Evolutionary conservation across 2,888 invertebrate genomes (phyloP).

Genomic region (Agrochola litura): DNA sequence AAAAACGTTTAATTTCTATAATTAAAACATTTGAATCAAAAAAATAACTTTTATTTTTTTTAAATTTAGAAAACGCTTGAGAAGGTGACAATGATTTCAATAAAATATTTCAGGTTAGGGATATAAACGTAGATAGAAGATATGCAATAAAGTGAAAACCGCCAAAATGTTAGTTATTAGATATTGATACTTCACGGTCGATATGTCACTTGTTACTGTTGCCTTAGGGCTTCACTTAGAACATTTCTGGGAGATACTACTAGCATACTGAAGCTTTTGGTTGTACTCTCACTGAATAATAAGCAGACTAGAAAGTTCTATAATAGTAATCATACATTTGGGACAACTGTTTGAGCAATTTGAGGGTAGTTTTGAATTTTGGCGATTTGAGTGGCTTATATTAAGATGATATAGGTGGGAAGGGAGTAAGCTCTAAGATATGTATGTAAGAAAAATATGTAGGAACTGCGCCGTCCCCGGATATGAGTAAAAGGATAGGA

Average conservation of each 20-base stretch:
- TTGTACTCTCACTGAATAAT: conserved; percentile 12
- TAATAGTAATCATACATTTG: conserved; percentile 30
- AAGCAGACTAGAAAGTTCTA: conserved; percentile 15
- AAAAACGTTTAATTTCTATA: no score
- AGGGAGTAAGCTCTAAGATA: neutral
- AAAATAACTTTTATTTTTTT: no score
- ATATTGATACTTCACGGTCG: no score
- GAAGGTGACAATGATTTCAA: no score
- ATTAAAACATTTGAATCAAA: no score
- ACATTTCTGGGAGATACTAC: neutral
- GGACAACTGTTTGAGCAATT: conserved; percentile 28
- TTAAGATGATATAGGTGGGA: neutral
- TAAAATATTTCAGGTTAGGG: no score
- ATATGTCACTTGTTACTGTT: neutral
- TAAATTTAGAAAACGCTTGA: no score
- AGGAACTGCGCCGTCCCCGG: neutral
- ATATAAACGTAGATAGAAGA: no score
- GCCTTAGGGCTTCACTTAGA: neutral
- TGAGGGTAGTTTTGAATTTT: neutral
- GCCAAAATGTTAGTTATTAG: no score
- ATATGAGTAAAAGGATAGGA: neutral
- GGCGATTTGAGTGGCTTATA: neutral
- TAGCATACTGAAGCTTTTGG: neutral
- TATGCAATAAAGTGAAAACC: no score
- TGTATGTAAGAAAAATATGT: neutral